Evolutionary conservation across 2,113 vertebrate genomes (phyloP).

Genomic region (Aplodontia rufa): DNA sequence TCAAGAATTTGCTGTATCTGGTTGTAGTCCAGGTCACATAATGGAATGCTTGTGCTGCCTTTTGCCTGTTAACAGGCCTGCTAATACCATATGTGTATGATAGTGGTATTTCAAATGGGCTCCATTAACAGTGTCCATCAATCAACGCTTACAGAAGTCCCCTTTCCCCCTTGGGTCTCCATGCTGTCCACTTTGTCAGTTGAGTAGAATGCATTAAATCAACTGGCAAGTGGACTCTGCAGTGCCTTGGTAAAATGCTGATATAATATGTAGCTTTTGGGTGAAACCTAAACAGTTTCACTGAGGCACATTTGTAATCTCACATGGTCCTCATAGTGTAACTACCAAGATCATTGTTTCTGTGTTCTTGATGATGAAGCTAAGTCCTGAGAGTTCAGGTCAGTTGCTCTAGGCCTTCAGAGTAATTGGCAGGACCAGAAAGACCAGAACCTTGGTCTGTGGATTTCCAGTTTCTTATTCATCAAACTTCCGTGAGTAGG

Average conservation of each 20-base stretch:
- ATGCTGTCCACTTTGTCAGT: background rate
- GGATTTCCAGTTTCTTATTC: background rate
- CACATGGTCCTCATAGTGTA: background rate
- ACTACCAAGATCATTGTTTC: background rate
- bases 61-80: conserved; percentile 24
- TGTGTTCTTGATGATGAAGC: background rate
- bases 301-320: background rate
- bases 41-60: background rate
- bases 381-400: background rate
- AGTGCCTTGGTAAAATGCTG: background rate
- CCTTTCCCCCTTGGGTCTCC: background rate
- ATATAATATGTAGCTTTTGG: background rate
- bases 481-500: background rate
- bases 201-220: background rate
- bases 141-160: background rate
- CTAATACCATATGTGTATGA: background rate
- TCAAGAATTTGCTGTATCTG: background rate
- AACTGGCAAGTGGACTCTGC: background rate
- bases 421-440: background rate
- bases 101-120: background rate
- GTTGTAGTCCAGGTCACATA: background rate
- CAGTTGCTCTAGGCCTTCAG: background rate
- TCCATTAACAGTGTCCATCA: background rate
- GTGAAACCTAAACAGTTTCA: background rate
- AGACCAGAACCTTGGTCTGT: background rate